Conservation (phyloP, 2,113 vertebrate species). For the Peromyscus leucopus region DNA sequence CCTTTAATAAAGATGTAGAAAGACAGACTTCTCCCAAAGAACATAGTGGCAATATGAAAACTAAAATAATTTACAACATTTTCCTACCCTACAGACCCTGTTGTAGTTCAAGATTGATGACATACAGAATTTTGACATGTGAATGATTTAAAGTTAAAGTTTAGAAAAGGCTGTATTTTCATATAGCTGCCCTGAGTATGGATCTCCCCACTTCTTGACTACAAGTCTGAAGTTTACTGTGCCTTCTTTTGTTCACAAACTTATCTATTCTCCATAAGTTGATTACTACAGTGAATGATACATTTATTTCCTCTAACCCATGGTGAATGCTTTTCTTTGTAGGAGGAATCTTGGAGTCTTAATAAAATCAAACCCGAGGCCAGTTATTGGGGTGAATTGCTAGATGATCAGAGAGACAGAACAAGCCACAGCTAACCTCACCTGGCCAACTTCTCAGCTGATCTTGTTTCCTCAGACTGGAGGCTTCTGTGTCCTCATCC, state of each 20-base stretch:
- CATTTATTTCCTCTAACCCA: background rate
- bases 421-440: too few relatives aligned
- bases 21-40: background rate
- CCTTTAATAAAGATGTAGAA: background rate
- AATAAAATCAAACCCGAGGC: too few relatives aligned
- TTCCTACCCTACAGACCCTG: background rate
- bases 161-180: background rate
- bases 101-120: background rate
- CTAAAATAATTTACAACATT: background rate
- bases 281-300: background rate
- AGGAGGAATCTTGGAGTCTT: too few relatives aligned
- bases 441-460: too few relatives aligned
- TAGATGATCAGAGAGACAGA: too few relatives aligned
- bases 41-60: background rate
- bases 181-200: background rate
- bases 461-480: too few relatives aligned
- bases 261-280: background rate
- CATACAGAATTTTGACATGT: background rate
- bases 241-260: background rate
- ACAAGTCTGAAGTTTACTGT: background rate
- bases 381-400: too few relatives aligned
- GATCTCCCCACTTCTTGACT: background rate
- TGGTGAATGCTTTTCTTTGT: background rate
- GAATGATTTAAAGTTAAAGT: conserved; percentile 6
- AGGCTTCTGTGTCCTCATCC: too few relatives aligned